These are phyloP conservation scores for Pygoscelis adeliae DNA, from an alignment of 2,113 vertebrate species.

Conservation along the genomic window DNA sequence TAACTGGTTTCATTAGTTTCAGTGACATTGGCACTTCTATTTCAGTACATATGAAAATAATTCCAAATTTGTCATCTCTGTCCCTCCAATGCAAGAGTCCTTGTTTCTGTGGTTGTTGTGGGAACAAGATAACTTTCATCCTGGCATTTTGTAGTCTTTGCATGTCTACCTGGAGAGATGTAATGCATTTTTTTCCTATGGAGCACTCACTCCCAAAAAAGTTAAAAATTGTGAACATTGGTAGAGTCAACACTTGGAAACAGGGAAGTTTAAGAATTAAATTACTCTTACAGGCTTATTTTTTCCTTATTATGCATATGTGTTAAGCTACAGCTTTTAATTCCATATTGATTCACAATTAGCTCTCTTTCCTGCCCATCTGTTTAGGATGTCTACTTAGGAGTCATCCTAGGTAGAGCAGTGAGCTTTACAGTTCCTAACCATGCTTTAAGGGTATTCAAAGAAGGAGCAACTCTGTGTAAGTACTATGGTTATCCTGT, in stretches of 20 bases:
- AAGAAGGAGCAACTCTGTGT: not conserved
- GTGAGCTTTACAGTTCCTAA: not conserved
- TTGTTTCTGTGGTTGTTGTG: not conserved
- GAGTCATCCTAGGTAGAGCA: not conserved
- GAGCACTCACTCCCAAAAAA: not conserved
- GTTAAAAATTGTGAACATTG: not conserved
- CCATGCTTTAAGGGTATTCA: rapidly evolving
- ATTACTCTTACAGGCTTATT: not conserved
- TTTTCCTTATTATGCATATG: not conserved
- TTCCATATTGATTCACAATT: not conserved
- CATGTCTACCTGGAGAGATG: not conserved
- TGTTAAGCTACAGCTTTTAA: not conserved
- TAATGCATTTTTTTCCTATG: not conserved
- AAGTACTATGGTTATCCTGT: not conserved
- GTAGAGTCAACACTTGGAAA: not conserved
- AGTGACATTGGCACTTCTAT: not conserved
- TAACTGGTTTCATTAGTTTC: not conserved
- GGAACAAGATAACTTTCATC: not conserved
- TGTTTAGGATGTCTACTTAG: no score
- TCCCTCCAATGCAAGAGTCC: not conserved
- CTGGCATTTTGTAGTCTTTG: not conserved
- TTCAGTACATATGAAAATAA: not conserved
- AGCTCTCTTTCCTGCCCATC: not conserved
- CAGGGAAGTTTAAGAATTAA: not conserved
- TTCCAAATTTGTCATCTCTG: not conserved